Evolutionary conservation across 2,797 vertebrate genomes (phyloP), one percentile per base, ranked within the genome.

Genomic region (Eulemur coronatus): DNA sequence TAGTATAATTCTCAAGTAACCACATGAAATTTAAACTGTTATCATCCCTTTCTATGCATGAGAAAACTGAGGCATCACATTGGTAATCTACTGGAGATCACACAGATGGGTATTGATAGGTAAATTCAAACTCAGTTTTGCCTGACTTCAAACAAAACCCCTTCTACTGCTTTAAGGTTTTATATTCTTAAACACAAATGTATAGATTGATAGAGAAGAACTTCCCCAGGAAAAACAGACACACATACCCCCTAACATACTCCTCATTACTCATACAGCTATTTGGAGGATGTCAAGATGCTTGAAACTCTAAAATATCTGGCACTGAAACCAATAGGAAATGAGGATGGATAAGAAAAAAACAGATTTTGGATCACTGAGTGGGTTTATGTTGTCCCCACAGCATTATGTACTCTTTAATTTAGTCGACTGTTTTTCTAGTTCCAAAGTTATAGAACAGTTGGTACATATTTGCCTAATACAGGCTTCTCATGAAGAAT

Each of bases 291-390:
- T 75, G 70, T 82, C 63, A 97, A 89, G 73, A 96, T 94, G 81
- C n/a, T 18, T n/a, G 80, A 96, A 89, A 95, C 97, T 93, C 80
- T 87, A 95, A 96, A 97, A 94, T 82, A 96, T 82, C 67, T 59
- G 95, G 33, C 26, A 79, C 67, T 92, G 30, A 96, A 95, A 33
- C n/a, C 75, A 94, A 93, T 0, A 93, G 35, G 38, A 94, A 97
- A 94, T 96, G 4, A 94, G 30, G 46, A 91, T 90, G 38, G 10
- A 86, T 82, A 38, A 7, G 24, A 79, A 82, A 79, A 85, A 93
- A 89, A 0, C 9, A 59, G 28, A 92, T 82, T 94, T 91, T 94
- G 33, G 26, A 89, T 91, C 65, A 84, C 0, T 91, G 55, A 88
- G 73, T 94, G 61, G 26, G 14, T 82, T 96, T 96, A 46, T 94